Conservation (phyloP, 2,113 vertebrate genomes). For the Colossoma macropomum region DNA sequence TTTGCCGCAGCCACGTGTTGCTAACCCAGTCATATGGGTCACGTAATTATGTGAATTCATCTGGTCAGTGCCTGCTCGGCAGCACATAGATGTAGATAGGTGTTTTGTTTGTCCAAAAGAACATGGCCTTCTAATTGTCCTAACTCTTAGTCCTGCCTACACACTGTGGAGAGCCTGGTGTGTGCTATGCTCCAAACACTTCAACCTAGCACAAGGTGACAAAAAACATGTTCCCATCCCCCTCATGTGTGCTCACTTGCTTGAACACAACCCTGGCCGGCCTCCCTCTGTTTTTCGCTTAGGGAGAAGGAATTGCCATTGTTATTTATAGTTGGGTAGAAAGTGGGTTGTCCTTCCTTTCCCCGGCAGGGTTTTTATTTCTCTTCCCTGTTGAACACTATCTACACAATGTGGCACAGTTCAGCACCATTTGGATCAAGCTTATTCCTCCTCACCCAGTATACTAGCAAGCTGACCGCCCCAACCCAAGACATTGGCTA, state of each 20-base stretch:
- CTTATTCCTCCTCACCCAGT: constrained; percentile 59
- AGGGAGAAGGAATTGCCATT: constrained; percentile 24
- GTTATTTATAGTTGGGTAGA: constrained; percentile 39
- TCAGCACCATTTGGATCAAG: constrained; percentile 68
- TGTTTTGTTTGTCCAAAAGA: neutral
- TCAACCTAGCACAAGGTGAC: constrained; percentile 26
- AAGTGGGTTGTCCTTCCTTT: constrained; percentile 37
- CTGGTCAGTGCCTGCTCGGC: neutral
- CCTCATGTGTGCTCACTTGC: neutral
- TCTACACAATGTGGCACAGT: constrained; percentile 60
- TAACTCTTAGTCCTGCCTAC: neutral
- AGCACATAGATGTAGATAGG: neutral
- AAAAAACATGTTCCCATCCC: neutral
- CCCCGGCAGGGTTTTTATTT: constrained; percentile 12
- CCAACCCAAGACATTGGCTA: too few relatives aligned
- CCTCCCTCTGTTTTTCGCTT: constrained; percentile 13
- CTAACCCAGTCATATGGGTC: constrained; percentile 8
- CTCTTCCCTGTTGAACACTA: constrained; percentile 49
- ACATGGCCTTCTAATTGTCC: neutral
- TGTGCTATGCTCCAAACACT: neutral
- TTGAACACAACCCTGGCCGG: neutral
- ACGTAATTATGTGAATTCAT: neutral
- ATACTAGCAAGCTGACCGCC: constrained; percentile 36
- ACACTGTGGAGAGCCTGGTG: neutral
- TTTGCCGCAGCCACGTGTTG: neutral